Evolutionary conservation across 2,888 invertebrate species (phyloP), one percentile per base, ranked within the genome.

Genomic region (Drosophila flavopinicola): DNA sequence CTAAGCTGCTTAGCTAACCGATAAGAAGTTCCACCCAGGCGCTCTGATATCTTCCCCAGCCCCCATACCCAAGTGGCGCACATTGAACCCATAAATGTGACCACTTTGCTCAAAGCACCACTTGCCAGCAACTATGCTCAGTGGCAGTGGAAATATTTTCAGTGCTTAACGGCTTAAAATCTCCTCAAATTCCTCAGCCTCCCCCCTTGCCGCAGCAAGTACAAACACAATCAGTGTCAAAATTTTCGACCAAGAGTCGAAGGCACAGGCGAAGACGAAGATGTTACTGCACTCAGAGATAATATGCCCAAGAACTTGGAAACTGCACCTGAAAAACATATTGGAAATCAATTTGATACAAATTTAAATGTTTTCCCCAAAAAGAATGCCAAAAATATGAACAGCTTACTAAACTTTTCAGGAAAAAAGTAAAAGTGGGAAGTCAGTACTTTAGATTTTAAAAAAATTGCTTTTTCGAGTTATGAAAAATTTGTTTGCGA

Each of bases 201-300:
- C 30, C 17, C 5, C 6, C 35, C 11, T 3, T 15, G 1, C 23
- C 6, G 30, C 33, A 2, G 11, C 7, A 49, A 63, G 35, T 53
- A 57, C 75, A 85, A 86, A 82, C 73, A 83, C 82, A 85, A 83
- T 83, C 82, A 87, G 87, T 87, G 82, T 83, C 87, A 87, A 72
- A 83, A 83, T 76, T 87, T 83, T 74, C 59, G 60, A 64, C 65
- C 63, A 38, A 54, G 61, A 52, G 63, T 49, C 47, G 45, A 27
- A 52, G 47, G 51, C 27, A 47, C 57, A 58, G 60, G 25, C 30
- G 24, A 39, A 52, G 68, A 10, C 11, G 52, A 37, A 65, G 56
- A 27, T 33, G 41, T 30, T 23, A 25, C 20, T 37, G 15, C 61
- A 49, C 44, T 30, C n/a, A 17, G 17, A 30, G 9, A 44, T 20